Conservation (phyloP, 2,888 invertebrate species). For the Plebejus melissa region DNA sequence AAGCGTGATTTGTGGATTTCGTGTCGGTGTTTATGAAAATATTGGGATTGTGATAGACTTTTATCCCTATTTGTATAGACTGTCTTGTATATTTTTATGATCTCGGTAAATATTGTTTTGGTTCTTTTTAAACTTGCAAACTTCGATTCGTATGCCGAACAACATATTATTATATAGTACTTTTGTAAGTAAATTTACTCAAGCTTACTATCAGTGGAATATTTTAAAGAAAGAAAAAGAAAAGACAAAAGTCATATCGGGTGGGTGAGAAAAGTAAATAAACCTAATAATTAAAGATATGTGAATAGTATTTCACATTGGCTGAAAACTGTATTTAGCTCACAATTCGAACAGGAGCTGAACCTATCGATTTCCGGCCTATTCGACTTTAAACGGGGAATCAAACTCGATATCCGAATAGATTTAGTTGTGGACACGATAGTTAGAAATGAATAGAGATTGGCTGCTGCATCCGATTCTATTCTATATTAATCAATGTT, state of each 20-base stretch:
- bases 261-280: not conserved
- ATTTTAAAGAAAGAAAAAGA: no score
- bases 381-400: conserved; percentile 77
- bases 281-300: not conserved
- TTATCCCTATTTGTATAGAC: not conserved
- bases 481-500: conserved; percentile 37
- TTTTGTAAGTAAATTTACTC: no score
- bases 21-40: conserved; percentile 18
- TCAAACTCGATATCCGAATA: conserved; percentile 72
- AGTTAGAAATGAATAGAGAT: conserved; percentile 65
- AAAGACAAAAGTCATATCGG: no score
- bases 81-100: conserved; percentile 7
- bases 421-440: conserved; percentile 71
- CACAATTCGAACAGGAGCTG: conserved; percentile 67
- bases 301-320: conserved; percentile 32
- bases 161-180: no score
- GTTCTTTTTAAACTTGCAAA: no score
- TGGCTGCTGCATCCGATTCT: conserved; percentile 34
- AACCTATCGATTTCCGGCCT: conserved; percentile 79
- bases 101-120: not conserved
- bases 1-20: conserved; percentile 8
- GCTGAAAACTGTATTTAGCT: conserved; percentile 41
- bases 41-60: conserved; percentile 1
- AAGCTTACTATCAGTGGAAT: no score
- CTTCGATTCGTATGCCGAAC: no score